Percentiles rank a stretch among this genome's conserved stretches.
Evolutionary conservation across 2,113 vertebrate species (phyloP).

Genomic region (Anarhynchus alexandrinus): DNA sequence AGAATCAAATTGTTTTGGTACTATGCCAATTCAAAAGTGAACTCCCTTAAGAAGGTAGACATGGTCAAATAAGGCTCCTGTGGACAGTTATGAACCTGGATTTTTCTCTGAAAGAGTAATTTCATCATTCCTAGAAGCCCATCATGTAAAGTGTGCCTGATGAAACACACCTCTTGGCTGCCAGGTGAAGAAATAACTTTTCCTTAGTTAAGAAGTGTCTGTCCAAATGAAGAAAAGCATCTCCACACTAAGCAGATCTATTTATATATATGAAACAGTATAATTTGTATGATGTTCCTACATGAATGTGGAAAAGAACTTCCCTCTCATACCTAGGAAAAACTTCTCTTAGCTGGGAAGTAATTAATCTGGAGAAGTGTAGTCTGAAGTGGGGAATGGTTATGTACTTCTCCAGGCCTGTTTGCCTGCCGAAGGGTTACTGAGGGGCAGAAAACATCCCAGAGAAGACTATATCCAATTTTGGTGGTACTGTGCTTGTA

Average conservation of each 20-base stretch:
- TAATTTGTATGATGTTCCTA: not conserved
- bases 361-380: not conserved
- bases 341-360: not conserved
- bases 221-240: not conserved
- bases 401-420: not conserved
- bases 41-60: not conserved
- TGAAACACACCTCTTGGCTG: not conserved
- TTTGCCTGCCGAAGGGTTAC: not conserved
- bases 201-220: not conserved
- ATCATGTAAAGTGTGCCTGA: not conserved
- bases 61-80: not conserved
- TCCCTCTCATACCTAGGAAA: not conserved
- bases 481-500: not conserved
- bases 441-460: not conserved
- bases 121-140: not conserved
- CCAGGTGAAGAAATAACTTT: not conserved
- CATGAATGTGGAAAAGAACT: not conserved
- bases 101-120: not conserved
- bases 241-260: not conserved
- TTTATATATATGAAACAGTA: not conserved
- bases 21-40: not conserved
- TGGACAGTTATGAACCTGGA: not conserved
- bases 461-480: not conserved
- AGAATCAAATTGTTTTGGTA: not conserved
- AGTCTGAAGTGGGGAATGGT: not conserved